These are phyloP conservation scores for Thalassophryne amazonica DNA, from an alignment of 2,797 vertebrate species.

Conservation along the genomic window DNA sequence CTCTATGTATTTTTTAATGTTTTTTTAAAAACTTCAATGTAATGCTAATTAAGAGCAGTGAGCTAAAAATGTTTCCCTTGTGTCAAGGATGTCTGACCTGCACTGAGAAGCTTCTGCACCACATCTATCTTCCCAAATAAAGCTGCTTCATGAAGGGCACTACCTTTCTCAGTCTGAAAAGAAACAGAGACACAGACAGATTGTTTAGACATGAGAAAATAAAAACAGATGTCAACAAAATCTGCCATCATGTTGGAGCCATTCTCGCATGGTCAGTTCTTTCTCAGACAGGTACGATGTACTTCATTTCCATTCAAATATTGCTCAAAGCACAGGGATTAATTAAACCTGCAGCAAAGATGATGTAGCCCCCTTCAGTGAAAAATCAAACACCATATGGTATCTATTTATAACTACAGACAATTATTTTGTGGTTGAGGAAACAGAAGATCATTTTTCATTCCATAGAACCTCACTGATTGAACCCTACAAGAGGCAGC, in stretches of 20 bases:
- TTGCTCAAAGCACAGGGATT: not conserved
- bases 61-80: not conserved
- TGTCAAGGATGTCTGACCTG: slow-evolving; percentile 79
- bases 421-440: slow-evolving; percentile 46
- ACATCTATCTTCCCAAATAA: slow-evolving; percentile 96
- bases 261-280: not conserved
- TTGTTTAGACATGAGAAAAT: not conserved
- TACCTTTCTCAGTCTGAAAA: slow-evolving; percentile 95
- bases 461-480: slow-evolving; percentile 56
- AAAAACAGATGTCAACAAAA: not conserved
- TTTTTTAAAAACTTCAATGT: too few relatives aligned
- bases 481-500: slow-evolving; percentile 51
- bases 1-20: too few relatives aligned
- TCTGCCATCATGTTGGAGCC: not conserved
- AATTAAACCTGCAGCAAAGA: not conserved
- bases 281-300: not conserved
- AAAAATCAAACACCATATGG: slow-evolving; percentile 3
- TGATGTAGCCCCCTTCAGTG: not conserved
- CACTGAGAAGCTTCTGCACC: slow-evolving; percentile 92
- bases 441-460: slow-evolving; percentile 59
- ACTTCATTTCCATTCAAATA: not conserved
- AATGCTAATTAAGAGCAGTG: not conserved
- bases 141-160: slow-evolving; percentile 97
- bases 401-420: slow-evolving; percentile 9
- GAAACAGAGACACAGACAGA: not conserved